Evolutionary conservation across 2,888 invertebrate species (phyloP), one percentile per base, ranked within the genome.

Genomic region (Amphipoea oculea): DNA sequence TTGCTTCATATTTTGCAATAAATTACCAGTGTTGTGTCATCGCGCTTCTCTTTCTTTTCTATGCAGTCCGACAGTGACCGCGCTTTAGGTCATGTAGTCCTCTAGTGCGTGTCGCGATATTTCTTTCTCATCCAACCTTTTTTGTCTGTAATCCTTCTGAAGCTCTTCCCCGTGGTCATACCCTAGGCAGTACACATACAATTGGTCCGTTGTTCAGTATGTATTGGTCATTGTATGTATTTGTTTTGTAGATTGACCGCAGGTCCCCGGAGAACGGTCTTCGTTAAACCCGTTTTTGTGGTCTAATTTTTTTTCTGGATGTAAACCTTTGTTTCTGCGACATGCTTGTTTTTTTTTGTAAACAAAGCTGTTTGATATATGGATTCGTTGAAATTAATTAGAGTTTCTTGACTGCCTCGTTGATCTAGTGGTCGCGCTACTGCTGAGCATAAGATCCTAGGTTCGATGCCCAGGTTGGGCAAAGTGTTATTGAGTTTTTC

Each of bases 171-270:
- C 9, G 7, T 60, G n/a, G n/a, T 29, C 3, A 36, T 51, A 9
- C 45, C 45, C 45, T 62, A 74, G 57, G 62, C 42, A 67, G 57
- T 70, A 70, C 17, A 75, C 29, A 67, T 54, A 75, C 14, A 51
- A 62, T 14, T 62, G 17, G 65, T n/a, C 62, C 54, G 12, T 69
- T 76, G 62, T 67, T 67, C 42, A 68, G 67, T 65, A 42, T 70
- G 63, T 77, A 70, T 67, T 73, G 66, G 14, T 9, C 45, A 60
- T 67, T 86, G 54, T 86, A 67, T 82, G 54, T 86, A 40, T 40
- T 40, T 40, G 40, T 40, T 40, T 70, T 54, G n/a, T 23, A 63
- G 40, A 84, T 73, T 62, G 69, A n/a, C 63, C 63, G 29, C 66
- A 73, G 65, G 20, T 76, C 77, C n/a, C 62, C 20, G 12, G 70